A percentile compares a stretch with the other conserved stretches of the same genome.
phyloP scores from a whole-genome alignment of 2,888 invertebrate species.

The Drosophila paramelanica region DNA sequence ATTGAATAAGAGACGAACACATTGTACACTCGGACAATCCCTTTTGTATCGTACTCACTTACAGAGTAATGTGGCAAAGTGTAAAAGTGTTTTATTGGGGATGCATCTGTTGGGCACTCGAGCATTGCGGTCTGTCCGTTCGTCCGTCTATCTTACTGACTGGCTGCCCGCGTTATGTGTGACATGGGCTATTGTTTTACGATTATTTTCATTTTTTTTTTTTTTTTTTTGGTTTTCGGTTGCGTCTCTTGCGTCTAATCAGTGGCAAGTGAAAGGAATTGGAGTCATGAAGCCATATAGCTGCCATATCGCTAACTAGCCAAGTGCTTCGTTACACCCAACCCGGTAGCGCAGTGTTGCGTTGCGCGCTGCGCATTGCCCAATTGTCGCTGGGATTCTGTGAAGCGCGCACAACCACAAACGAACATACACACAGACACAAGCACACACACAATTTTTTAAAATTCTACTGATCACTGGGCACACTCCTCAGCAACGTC shows the following conservation, averaged over 20 bases:
- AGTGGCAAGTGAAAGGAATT: slow-evolving; percentile 73
- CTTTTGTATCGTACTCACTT: slow-evolving; percentile 37
- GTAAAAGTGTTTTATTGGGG: slow-evolving; percentile 19
- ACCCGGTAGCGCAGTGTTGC: slow-evolving; percentile 79
- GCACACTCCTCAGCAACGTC: neutral
- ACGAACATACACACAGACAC: neutral
- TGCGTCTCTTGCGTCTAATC: slow-evolving; percentile 61
- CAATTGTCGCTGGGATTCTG: slow-evolving; percentile 53
- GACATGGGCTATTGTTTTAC: slow-evolving; percentile 55
- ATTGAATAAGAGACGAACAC: slow-evolving; percentile 67
- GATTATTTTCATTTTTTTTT: neutral
- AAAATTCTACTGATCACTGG: neutral
- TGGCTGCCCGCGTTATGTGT: slow-evolving; percentile 33
- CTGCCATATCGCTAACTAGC: slow-evolving; percentile 71
- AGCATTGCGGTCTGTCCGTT: slow-evolving; percentile 55
- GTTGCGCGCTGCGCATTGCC: slow-evolving; percentile 49
- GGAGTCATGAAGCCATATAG: slow-evolving; percentile 73
- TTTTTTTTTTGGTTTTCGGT: slow-evolving; percentile 28
- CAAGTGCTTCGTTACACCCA: slow-evolving; percentile 71
- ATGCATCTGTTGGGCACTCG: slow-evolving; percentile 60
- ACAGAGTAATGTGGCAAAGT: slow-evolving; percentile 11
- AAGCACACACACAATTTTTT: neutral
- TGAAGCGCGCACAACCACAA: slow-evolving; percentile 21
- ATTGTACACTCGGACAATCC: slow-evolving; percentile 59
- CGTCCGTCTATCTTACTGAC: slow-evolving; percentile 3